Conservation (phyloP, 1,140 invertebrate species). For the Drosophila suzukii region DNA sequence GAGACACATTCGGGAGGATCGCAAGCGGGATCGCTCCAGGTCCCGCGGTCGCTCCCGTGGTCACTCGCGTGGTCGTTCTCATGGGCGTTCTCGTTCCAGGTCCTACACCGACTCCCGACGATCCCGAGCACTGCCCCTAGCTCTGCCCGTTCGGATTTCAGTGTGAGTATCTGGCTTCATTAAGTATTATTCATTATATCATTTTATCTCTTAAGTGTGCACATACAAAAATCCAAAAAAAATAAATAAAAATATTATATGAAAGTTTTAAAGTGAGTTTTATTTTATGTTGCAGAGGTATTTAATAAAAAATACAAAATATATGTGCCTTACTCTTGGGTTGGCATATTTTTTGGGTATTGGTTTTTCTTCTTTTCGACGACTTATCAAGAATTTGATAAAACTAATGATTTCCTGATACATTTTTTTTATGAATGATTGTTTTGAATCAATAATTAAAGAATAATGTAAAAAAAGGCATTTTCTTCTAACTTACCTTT, state of each 20-base stretch:
- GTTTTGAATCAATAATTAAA: too few relatives aligned
- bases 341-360: too few relatives aligned
- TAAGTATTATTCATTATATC: conserved; percentile 2
- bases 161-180: conserved; percentile 41
- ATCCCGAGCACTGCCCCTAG: conserved; percentile 34
- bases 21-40: conserved; percentile 47
- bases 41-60: conserved; percentile 50
- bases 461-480: too few relatives aligned
- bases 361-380: too few relatives aligned
- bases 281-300: background rate
- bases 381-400: too few relatives aligned
- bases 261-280: background rate
- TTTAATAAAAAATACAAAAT: too few relatives aligned
- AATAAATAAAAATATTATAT: conserved; percentile 9
- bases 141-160: conserved; percentile 45
- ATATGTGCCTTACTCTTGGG: too few relatives aligned
- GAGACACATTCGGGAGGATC: conserved; percentile 42
- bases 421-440: too few relatives aligned
- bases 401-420: too few relatives aligned
- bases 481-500: background rate
- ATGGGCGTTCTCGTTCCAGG: conserved; percentile 55
- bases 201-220: conserved; percentile 10
- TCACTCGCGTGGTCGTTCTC: conserved; percentile 49
- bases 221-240: conserved; percentile 27
- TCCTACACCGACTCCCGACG: conserved; percentile 48